Evolutionary conservation across 2,113 vertebrate species (phyloP), one percentile per base, ranked within the genome.

Genomic region (Alaudala cheleensis): DNA sequence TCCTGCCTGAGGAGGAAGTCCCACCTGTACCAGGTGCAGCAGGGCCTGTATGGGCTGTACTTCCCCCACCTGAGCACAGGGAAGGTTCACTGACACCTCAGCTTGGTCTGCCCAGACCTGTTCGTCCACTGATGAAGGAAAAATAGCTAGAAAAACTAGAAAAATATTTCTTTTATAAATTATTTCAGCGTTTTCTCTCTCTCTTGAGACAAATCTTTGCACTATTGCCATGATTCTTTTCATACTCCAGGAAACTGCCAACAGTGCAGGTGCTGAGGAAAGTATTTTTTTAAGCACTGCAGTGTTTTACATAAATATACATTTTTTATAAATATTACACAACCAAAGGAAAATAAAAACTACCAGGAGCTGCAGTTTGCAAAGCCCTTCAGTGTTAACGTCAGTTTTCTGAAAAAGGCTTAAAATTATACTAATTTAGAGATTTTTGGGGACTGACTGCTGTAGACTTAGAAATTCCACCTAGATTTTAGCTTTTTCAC

Each of bases 21-120:
- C 0, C 62, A 95, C 20, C 65, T 86, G 1, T 98, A 97, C 82
- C 80, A 96, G 34, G 65, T 97, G 24, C 95, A 96, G n/a, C 96
- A 96, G 49, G 58, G 66, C 72, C 61, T 78, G 12, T 96, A 88
- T 0, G 95, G 96, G 19, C 10, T 91, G 6, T 96, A 97, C 64
- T 97, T 97, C 86, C 97, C 97, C 10, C 96, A 97, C 15, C 74
- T 45, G 70, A 94, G 73, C 79, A 83, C 81, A 14, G 79, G 95
- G 13, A 97, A 96, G 39, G 84, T 92, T 34, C 95, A 96, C 42
- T 97, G 17, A 60, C 57, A 31, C 60, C 7, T 24, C n/a, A 47
- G 1, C 24, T 77, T 22, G 42, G 50, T 19, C 39, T 60, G 39
- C 80, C 20, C 81, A 82, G 26, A 37, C 21, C 42, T 31, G 20